Conservation (phyloP, 37 sponge, comb jelly and placozoan species). For the Halisarca cf. caerulea region DNA sequence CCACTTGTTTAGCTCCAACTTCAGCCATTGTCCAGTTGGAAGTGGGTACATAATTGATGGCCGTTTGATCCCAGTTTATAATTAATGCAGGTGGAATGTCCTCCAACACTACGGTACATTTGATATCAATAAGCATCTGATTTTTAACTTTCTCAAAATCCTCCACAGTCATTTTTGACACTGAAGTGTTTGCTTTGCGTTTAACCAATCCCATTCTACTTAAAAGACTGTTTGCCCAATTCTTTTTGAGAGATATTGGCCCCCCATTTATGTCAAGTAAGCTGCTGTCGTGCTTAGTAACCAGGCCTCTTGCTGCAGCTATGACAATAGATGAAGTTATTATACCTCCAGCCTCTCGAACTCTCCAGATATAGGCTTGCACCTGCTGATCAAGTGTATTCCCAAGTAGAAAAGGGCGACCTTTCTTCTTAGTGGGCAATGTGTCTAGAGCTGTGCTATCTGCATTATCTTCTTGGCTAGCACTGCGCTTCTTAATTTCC, state of each 20-base stretch:
- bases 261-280: conserved; percentile 17
- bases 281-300: conserved; percentile 10
- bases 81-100: conserved; percentile 53
- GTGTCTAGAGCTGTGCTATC: background rate
- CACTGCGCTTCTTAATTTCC: background rate
- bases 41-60: conserved; percentile 48
- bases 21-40: conserved; percentile 60
- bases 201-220: conserved; percentile 42
- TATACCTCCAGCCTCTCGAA: conserved; percentile 6
- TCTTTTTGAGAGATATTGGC: conserved; percentile 4
- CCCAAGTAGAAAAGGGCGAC: background rate
- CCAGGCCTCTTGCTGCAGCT: conserved; percentile 9
- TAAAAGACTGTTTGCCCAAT: conserved; percentile 36
- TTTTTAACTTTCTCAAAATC: conserved; percentile 45
- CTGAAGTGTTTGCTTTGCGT: conserved; percentile 36
- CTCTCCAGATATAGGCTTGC: conserved; percentile 1
- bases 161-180: conserved; percentile 13
- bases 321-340: background rate
- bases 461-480: background rate
- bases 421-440: conserved; percentile 6
- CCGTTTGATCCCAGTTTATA: conserved; percentile 71
- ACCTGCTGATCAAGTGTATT: conserved; percentile 4
- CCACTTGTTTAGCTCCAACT: conserved; percentile 34
- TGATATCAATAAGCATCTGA: conserved; percentile 38
- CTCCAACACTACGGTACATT: conserved; percentile 38